Conservation (phyloP, 2,888 invertebrate species). For the Oligia fasciuncula region DNA sequence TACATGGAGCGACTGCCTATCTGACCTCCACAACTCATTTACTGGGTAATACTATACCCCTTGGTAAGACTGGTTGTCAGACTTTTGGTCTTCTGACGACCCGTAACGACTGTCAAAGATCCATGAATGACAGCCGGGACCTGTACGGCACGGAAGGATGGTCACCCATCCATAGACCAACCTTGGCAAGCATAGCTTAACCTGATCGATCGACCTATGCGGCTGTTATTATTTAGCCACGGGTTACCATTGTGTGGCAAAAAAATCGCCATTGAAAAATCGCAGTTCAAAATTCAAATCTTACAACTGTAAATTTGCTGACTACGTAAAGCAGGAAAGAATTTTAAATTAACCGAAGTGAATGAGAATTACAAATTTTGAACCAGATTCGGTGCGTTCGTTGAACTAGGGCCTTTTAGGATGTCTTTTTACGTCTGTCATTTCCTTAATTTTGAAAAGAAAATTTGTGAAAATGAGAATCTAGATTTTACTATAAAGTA, state of each 20-base stretch:
- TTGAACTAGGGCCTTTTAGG: slow-evolving; percentile 66
- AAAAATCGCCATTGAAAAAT: slow-evolving; percentile 11
- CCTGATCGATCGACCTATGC: no score
- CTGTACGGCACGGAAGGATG: not conserved
- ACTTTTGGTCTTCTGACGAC: not conserved
- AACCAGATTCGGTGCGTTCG: slow-evolving; percentile 69
- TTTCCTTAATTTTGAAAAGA: not conserved
- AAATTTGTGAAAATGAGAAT: not conserved
- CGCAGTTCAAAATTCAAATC: slow-evolving; percentile 26
- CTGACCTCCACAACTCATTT: not conserved
- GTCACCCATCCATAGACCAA: no score
- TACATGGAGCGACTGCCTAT: not conserved
- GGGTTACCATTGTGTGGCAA: not conserved
- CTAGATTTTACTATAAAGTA: not conserved
- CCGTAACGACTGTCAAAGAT: not conserved
- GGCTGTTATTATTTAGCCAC: no score
- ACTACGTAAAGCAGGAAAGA: slow-evolving; percentile 34
- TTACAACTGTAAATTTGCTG: slow-evolving; percentile 39
- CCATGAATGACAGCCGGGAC: not conserved
- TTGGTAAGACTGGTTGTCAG: not conserved
- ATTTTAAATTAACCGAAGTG: slow-evolving; percentile 62
- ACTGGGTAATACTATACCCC: not conserved
- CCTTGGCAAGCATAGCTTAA: no score
- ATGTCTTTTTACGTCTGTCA: not conserved
- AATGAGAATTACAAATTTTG: slow-evolving; percentile 81